phyloP scores from a whole-genome alignment of 1,140 invertebrate species.

The Heliothis virescens region DNA sequence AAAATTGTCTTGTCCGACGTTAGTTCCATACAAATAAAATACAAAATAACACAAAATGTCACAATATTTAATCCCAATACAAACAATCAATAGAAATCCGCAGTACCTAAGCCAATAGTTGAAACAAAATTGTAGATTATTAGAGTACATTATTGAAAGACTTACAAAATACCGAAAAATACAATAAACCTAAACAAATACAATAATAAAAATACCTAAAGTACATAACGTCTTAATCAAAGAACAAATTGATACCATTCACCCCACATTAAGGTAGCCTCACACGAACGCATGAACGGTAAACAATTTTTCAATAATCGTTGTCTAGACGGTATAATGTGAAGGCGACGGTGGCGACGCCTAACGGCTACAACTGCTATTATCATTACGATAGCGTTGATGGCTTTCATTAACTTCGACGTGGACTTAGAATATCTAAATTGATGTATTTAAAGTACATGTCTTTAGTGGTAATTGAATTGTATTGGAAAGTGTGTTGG shows the following conservation, averaged over 20 bases:
- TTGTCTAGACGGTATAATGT: slow-evolving; percentile 60
- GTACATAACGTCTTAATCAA: neutral
- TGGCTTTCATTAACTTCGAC: slow-evolving; percentile 1
- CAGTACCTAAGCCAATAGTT: no score
- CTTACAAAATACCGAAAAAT: neutral
- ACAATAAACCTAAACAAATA: neutral
- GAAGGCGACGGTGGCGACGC: slow-evolving; percentile 45
- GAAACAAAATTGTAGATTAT: no score
- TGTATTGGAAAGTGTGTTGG: neutral
- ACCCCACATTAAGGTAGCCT: slow-evolving; percentile 46
- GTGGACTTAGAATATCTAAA: neutral
- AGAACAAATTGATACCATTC: slow-evolving; percentile 35
- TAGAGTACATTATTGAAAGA: no score
- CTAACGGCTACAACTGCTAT: slow-evolving; percentile 43
- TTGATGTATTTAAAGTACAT: neutral
- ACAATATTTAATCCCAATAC: no score
- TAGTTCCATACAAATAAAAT: no score
- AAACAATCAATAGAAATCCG: no score
- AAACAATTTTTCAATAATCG: slow-evolving; percentile 59
- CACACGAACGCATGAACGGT: slow-evolving; percentile 43
- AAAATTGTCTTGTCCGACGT: no score
- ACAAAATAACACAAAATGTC: no score
- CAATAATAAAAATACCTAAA: neutral
- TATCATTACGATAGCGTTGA: slow-evolving; percentile 50
- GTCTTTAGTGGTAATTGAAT: slow-evolving; percentile 9